Evolutionary conservation across 2,888 invertebrate species (phyloP).

Genomic region (Lithophane leautieri): DNA sequence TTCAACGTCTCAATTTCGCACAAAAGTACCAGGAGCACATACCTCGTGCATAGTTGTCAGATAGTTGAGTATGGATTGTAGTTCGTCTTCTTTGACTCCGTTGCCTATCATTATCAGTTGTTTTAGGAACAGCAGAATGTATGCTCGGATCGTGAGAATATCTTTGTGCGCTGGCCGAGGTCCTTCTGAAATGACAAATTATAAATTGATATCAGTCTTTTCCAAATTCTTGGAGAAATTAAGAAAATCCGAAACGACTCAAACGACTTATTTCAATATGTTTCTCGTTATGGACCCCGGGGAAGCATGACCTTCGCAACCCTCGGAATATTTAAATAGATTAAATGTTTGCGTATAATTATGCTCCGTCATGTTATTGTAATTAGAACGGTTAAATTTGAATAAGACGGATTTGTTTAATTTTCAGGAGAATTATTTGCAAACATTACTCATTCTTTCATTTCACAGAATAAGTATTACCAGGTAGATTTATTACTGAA

Average conservation of each 20-base stretch:
- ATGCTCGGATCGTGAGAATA: conserved; percentile 97
- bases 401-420: conserved; percentile 39
- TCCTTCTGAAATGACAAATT: conserved; percentile 92
- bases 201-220: background rate
- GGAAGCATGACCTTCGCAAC: conserved; percentile 21
- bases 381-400: conserved; percentile 45
- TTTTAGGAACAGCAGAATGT: conserved; percentile 98
- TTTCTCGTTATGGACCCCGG: background rate
- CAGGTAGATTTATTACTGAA: conserved; percentile 7
- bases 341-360: conserved; percentile 56
- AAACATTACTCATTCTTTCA: conserved; percentile 27
- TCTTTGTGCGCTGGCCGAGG: conserved; percentile 98
- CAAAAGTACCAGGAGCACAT: conserved; percentile 72
- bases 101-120: conserved; percentile 99
- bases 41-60: conserved; percentile 99
- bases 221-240: background rate
- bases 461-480: conserved; percentile 18
- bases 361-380: conserved; percentile 48
- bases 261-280: conserved; percentile 13
- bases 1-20: background rate
- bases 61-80: conserved; percentile 99
- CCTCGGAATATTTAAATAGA: conserved; percentile 50
- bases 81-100: conserved; percentile 99
- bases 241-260: background rate
- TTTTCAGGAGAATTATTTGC: conserved; percentile 21